Percentiles rank a stretch among this genome's conserved stretches.
Evolutionary conservation across 2,888 invertebrate genomes (phyloP).

Genomic region (Trissolcus brochymenae): DNA sequence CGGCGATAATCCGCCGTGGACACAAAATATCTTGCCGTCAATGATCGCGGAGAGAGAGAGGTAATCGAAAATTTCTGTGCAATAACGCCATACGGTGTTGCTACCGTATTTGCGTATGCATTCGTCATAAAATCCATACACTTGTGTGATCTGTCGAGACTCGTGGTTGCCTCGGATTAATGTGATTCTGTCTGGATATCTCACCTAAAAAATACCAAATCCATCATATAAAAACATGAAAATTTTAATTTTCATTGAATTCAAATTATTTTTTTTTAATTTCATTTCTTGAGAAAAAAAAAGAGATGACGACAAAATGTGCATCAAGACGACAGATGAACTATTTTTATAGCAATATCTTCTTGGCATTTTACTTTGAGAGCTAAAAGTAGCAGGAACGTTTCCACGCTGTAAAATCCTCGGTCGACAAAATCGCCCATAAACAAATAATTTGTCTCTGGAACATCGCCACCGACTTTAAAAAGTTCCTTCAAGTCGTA

Average conservation of each 20-base stretch:
- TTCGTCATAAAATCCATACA: slow-evolving; percentile 99
- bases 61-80: slow-evolving; percentile 99
- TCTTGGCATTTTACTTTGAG: slow-evolving; percentile 84
- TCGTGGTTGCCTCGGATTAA: slow-evolving; percentile 99
- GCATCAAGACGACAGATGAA: neutral
- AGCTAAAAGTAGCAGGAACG: slow-evolving; percentile 95
- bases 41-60: slow-evolving; percentile 97
- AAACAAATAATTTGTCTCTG: slow-evolving; percentile 98
- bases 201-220: slow-evolving; percentile 80
- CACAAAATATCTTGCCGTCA: slow-evolving; percentile 99
- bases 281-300: neutral
- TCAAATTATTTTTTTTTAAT: too few species aligned
- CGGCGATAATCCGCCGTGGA: slow-evolving; percentile 98
- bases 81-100: slow-evolving; percentile 99
- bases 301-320: too few species aligned
- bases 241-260: too few species aligned
- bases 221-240: too few species aligned
- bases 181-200: slow-evolving; percentile 99
- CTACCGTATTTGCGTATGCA: slow-evolving; percentile 99
- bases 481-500: slow-evolving; percentile 98
- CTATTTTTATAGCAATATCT: too few species aligned
- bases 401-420: slow-evolving; percentile 99
- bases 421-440: slow-evolving; percentile 99
- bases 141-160: slow-evolving; percentile 99
- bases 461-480: slow-evolving; percentile 99